phyloP scores from a whole-genome alignment of 2,113 vertebrate species.

The Leucosticte australis region DNA sequence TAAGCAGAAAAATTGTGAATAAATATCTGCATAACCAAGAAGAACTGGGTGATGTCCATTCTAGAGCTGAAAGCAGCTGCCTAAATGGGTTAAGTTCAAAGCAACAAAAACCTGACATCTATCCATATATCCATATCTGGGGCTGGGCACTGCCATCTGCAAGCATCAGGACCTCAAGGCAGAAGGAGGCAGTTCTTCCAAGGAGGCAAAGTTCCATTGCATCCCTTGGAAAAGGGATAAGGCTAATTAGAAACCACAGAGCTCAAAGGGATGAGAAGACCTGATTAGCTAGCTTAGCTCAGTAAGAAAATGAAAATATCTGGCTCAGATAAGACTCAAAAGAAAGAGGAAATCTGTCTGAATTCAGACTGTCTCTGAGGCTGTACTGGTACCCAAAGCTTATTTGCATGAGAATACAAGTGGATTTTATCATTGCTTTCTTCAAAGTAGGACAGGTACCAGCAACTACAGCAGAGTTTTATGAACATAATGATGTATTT shows the following conservation, averaged over 20 bases:
- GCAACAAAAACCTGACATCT: not conserved
- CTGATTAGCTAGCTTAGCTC: not conserved
- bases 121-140: not conserved
- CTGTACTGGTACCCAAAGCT: not conserved
- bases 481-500: not conserved
- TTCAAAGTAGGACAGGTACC: not conserved
- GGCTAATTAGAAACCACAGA: not conserved
- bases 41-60: not conserved
- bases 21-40: not conserved
- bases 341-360: not conserved
- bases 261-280: not conserved
- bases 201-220: not conserved
- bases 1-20: not conserved
- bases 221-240: not conserved
- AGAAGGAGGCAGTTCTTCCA: not conserved
- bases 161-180: not conserved
- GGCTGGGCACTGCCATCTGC: not conserved
- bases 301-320: conserved; percentile 9
- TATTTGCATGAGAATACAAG: not conserved
- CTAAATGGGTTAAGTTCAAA: not conserved
- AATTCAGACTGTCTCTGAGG: not conserved
- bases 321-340: not conserved
- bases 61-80: not conserved
- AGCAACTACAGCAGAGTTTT: not conserved
- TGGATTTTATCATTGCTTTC: not conserved